phyloP scores from a whole-genome alignment of 2,113 vertebrate species.

The Cottus gobio region DNA sequence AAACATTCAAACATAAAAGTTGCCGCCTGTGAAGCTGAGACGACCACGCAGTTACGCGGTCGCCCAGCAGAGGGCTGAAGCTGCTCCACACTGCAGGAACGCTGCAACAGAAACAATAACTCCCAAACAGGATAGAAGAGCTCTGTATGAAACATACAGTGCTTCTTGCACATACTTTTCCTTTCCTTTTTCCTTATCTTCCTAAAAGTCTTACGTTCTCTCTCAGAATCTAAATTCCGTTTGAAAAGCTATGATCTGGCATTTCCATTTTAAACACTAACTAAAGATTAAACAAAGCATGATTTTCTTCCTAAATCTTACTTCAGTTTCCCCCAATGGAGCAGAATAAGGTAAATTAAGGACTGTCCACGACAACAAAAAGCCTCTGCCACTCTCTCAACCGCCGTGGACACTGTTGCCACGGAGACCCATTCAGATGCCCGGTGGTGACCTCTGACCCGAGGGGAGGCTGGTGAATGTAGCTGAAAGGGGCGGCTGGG shows the following conservation, averaged over 20 bases:
- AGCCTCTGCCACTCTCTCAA: slow-evolving; percentile 77
- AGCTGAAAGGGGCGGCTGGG: slow-evolving; percentile 77
- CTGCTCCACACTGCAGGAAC: slow-evolving; percentile 2
- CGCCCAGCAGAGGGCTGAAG: slow-evolving; percentile 69
- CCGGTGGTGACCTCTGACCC: slow-evolving; percentile 81
- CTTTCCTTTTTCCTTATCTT: background rate
- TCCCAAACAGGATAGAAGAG: background rate
- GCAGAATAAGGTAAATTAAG: slow-evolving; percentile 35
- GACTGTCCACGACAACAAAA: slow-evolving; percentile 65
- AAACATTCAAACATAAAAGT: slow-evolving; percentile 1
- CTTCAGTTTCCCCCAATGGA: background rate
- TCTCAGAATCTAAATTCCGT: background rate
- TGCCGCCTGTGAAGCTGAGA: background rate
- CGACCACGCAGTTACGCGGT: slow-evolving; percentile 32
- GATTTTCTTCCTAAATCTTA: slow-evolving; percentile 23
- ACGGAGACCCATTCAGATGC: slow-evolving; percentile 83
- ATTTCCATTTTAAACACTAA: background rate
- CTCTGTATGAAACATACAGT: slow-evolving; percentile 7
- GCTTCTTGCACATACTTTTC: background rate
- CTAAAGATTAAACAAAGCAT: background rate
- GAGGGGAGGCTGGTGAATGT: slow-evolving; percentile 79
- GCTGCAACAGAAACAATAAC: slow-evolving; percentile 1
- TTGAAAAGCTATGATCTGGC: background rate
- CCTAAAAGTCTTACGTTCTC: background rate
- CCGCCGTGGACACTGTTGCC: slow-evolving; percentile 73